Percentiles rank a stretch among this genome's conserved stretches.
Evolutionary conservation across 1,140 invertebrate species (phyloP).

Genomic region (Drosophila azteca): DNA sequence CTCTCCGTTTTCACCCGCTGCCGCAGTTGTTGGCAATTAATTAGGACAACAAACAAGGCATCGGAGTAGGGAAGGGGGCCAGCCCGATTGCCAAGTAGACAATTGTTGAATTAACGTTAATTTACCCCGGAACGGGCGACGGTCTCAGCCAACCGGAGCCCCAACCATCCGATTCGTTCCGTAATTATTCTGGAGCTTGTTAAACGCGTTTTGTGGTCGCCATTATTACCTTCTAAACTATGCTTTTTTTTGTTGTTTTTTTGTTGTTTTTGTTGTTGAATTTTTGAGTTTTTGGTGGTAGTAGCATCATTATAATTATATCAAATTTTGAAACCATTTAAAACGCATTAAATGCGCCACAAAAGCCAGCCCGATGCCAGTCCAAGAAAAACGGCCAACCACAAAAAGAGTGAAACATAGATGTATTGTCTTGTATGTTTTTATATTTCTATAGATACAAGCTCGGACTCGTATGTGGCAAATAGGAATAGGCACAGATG

Average conservation of each 20-base stretch:
- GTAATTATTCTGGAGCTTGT: conserved; percentile 45
- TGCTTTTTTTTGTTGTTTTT: conserved; percentile 53
- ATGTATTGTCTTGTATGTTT: neutral
- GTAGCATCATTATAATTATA: conserved; percentile 81
- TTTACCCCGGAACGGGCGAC: conserved; percentile 28
- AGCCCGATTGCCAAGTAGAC: conserved; percentile 28
- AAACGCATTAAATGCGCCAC: conserved; percentile 79
- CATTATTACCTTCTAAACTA: conserved; percentile 10
- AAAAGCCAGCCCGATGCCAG: conserved; percentile 33
- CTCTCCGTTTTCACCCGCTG: neutral
- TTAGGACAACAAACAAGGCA: conserved; percentile 46
- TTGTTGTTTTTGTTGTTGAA: conserved; percentile 68
- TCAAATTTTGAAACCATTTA: conserved; percentile 82
- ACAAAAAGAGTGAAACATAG: conserved; percentile 31
- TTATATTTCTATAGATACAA: neutral
- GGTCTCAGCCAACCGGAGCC: conserved; percentile 8
- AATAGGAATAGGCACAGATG: conserved; percentile 12
- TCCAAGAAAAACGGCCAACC: conserved; percentile 49
- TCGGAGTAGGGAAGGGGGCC: neutral
- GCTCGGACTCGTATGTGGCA: neutral
- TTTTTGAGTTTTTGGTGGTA: conserved; percentile 39
- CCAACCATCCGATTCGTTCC: conserved; percentile 17
- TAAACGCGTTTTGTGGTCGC: conserved; percentile 56
- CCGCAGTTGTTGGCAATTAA: conserved; percentile 69
- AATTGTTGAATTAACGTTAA: conserved; percentile 72